phyloP scores from a whole-genome alignment of 2,888 invertebrate species.

The Limnephilus lunatus region DNA sequence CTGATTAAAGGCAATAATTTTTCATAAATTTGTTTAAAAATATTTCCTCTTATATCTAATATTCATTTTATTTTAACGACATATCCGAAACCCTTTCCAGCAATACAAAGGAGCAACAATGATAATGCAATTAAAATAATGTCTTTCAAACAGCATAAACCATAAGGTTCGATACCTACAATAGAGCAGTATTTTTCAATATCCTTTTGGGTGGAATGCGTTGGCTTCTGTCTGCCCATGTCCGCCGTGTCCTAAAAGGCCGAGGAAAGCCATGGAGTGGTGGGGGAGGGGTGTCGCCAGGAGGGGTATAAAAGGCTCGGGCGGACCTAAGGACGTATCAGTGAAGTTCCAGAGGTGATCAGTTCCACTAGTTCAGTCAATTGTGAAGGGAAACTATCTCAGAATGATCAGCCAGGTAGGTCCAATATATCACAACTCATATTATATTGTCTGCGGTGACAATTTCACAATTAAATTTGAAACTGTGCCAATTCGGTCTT shows the following conservation, averaged over 20 bases:
- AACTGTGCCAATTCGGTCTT: background rate
- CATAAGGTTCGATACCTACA: background rate
- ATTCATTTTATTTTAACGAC: too few species aligned
- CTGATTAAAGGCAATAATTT: background rate
- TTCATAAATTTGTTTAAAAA: background rate
- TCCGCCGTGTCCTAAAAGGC: conserved; percentile 4
- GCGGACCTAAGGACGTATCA: conserved; percentile 60
- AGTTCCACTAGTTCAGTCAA: conserved; percentile 49
- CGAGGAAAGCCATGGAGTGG: background rate
- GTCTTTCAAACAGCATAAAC: background rate
- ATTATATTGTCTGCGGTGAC: background rate
- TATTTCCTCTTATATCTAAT: too few species aligned
- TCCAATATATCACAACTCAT: background rate
- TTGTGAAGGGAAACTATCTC: conserved; percentile 54
- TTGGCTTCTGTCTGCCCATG: background rate
- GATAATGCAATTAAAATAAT: background rate
- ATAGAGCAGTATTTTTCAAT: background rate
- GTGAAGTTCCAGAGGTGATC: conserved; percentile 63
- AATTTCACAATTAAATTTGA: background rate
- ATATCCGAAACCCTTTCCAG: background rate
- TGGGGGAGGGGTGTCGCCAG: conserved; percentile 46
- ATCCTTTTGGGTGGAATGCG: conserved; percentile 40
- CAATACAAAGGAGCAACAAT: background rate
- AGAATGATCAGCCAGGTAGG: conserved; percentile 61
- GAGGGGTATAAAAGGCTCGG: conserved; percentile 58